Evolutionary conservation across 1,140 invertebrate species (phyloP).

Genomic region (Ridgeia piscesae): DNA sequence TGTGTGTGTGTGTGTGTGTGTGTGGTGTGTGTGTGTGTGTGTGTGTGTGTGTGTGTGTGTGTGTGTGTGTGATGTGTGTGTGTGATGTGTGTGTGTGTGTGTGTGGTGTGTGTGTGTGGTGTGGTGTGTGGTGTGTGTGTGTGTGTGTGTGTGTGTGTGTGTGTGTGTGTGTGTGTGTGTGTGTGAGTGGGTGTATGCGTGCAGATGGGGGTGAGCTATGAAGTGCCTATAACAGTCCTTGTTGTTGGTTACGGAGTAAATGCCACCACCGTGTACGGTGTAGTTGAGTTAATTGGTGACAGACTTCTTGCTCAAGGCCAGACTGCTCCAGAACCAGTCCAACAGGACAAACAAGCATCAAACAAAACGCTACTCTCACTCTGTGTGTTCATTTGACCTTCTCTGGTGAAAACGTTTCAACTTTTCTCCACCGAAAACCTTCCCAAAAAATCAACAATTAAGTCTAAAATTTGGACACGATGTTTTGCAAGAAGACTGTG

Average conservation of each 20-base stretch:
- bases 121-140: too few species aligned
- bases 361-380: neutral
- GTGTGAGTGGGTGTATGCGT: neutral
- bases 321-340: neutral
- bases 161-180: too few species aligned
- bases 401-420: too few species aligned
- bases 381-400: neutral
- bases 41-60: too few species aligned
- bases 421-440: neutral
- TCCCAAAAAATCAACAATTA: neutral
- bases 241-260: neutral
- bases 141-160: too few species aligned
- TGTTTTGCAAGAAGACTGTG: neutral
- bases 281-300: neutral
- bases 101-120: too few species aligned
- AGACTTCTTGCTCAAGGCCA: neutral
- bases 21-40: too few species aligned
- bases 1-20: too few species aligned
- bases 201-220: too few species aligned
- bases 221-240: neutral
- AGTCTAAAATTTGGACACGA: neutral
- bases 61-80: too few species aligned
- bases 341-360: neutral
- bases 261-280: neutral
- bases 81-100: too few species aligned